Percentiles rank a stretch among this genome's conserved stretches.
Conservation (phyloP, 64 coral and sea anemone genomes). For the Exaiptasia diaphana region DNA sequence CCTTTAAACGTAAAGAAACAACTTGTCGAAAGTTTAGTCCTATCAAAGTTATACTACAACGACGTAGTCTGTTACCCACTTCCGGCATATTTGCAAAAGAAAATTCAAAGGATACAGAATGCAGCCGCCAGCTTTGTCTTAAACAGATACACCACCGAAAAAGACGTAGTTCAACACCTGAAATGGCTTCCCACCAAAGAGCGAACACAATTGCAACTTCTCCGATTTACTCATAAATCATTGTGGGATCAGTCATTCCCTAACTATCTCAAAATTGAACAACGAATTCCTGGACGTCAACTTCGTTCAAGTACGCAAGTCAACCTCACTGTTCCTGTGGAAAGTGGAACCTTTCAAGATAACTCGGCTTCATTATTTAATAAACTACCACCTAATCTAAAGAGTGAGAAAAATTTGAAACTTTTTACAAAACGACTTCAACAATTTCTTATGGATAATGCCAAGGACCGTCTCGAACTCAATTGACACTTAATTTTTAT, state of each 20-base stretch:
- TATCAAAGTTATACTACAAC: slow-evolving; percentile 60
- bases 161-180: slow-evolving; percentile 33
- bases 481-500: too few species aligned
- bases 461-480: neutral
- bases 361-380: neutral
- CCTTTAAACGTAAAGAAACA: slow-evolving; percentile 53
- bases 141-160: neutral
- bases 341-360: neutral
- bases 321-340: neutral
- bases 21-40: slow-evolving; percentile 47
- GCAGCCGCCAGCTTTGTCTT: slow-evolving; percentile 45
- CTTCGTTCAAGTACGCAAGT: neutral
- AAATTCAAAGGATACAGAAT: slow-evolving; percentile 44
- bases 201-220: neutral
- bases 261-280: slow-evolving; percentile 7
- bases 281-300: neutral
- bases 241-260: neutral
- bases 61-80: slow-evolving; percentile 45
- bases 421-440: neutral
- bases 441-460: neutral
- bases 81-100: slow-evolving; percentile 32
- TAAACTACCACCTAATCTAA: neutral
- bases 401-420: neutral
- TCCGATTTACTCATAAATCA: neutral
- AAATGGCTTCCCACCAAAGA: slow-evolving; percentile 31